Evolutionary conservation across 2,113 vertebrate genomes (phyloP).

Genomic region (Notechis scutatus): DNA sequence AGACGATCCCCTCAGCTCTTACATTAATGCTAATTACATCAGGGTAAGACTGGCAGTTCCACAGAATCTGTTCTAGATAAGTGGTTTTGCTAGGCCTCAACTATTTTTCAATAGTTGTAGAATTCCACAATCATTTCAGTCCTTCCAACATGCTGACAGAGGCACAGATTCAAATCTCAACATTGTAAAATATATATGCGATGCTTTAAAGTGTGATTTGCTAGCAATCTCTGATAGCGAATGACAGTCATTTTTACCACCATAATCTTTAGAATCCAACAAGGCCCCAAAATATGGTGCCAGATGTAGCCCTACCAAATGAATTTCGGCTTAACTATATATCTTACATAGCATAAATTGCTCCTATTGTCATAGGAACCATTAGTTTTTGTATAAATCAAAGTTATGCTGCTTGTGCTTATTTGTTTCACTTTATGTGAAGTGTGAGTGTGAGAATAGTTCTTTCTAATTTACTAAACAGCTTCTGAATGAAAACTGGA

Average conservation of each 20-base stretch:
- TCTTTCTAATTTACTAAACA: neutral
- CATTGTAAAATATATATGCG: conserved; percentile 2
- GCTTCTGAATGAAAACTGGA: conserved; percentile 5
- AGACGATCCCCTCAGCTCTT: conserved; percentile 90
- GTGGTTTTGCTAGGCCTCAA: neutral
- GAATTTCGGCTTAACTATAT: conserved; percentile 7
- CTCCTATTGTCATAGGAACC: neutral
- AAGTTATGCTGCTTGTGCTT: conserved; percentile 1
- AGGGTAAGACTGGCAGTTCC: conserved; percentile 74
- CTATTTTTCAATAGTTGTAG: conserved; percentile 18
- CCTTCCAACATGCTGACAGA: conserved; percentile 12
- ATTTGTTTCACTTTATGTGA: neutral
- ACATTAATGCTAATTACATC: conserved; percentile 98
- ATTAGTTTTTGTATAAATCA: neutral
- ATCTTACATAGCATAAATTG: conserved; percentile 22
- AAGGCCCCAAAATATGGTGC: conserved; percentile 13
- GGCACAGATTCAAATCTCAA: neutral
- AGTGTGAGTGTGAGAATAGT: neutral
- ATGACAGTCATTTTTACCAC: neutral
- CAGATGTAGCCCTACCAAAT: conserved; percentile 17
- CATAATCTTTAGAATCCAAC: neutral
- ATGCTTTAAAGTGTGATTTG: conserved; percentile 2
- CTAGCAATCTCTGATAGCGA: neutral
- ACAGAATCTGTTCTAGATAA: neutral
- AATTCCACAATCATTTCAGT: neutral